phyloP scores from a whole-genome alignment of 1,140 invertebrate species.

The Papilio glaucus region DNA sequence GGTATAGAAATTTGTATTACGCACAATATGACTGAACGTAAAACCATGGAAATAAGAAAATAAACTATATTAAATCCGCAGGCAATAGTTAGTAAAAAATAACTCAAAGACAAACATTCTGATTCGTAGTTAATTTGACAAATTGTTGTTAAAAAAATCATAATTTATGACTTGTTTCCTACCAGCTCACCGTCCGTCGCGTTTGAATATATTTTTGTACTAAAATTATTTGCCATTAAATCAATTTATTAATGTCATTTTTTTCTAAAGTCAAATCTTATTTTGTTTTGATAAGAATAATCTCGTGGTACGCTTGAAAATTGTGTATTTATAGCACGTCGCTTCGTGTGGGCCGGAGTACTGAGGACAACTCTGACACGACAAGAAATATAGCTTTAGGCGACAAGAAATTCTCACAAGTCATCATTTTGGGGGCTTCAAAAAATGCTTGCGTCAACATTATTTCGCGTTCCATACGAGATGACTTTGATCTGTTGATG shows the following conservation, averaged over 20 bases:
- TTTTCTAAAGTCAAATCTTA: not conserved
- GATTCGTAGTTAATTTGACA: too few relatives aligned
- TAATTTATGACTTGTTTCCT: too few relatives aligned
- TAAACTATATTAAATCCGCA: too few relatives aligned
- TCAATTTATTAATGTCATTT: not conserved
- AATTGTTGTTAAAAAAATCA: too few relatives aligned
- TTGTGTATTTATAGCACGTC: not conserved
- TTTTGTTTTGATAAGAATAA: constrained; percentile 12
- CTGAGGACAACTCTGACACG: not conserved
- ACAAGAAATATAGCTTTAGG: constrained; percentile 6
- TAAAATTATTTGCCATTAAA: not conserved
- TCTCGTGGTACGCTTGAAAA: not conserved
- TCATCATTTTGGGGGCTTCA: not conserved
- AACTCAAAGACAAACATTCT: too few relatives aligned
- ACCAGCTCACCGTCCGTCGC: too few relatives aligned
- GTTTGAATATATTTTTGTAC: not conserved
- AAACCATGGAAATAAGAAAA: too few relatives aligned
- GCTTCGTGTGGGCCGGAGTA: not conserved
- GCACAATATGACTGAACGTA: too few relatives aligned
- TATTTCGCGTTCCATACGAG: not conserved
- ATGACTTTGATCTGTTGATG: constrained; percentile 7
- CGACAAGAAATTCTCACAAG: not conserved
- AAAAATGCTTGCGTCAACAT: not conserved
- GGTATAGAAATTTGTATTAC: too few relatives aligned
- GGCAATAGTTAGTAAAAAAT: too few relatives aligned